Conservation (phyloP, 2,797 vertebrate species). For the Hippocampus kuda region DNA sequence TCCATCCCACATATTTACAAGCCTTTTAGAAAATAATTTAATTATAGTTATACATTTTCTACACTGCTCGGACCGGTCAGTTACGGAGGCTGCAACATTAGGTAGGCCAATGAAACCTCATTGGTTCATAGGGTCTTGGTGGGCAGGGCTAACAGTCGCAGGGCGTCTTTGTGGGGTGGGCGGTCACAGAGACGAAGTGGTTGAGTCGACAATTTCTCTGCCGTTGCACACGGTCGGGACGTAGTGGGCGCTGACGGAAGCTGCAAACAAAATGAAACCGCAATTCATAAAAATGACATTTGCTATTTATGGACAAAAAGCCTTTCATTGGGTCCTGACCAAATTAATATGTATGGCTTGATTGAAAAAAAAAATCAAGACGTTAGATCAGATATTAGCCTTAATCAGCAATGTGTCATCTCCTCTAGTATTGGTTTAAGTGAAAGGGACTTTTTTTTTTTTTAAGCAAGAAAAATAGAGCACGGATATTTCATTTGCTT, state of each 20-base stretch:
- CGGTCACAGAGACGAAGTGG: conserved; percentile 96
- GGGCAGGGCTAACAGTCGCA: conserved; percentile 80
- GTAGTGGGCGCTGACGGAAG: conserved; percentile 81
- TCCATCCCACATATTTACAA: conserved; percentile 81
- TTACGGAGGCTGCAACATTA: conserved; percentile 14
- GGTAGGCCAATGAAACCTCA: neutral
- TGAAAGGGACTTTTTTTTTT: too few relatives aligned
- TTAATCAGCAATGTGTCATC: too few relatives aligned
- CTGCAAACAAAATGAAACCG: conserved; percentile 57
- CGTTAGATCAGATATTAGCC: too few relatives aligned
- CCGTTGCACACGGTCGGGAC: conserved; percentile 94
- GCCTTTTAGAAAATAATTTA: conserved; percentile 98
- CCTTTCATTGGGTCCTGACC: too few relatives aligned
- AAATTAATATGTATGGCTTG: too few relatives aligned
- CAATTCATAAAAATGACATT: conserved; percentile 7
- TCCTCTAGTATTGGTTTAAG: too few relatives aligned
- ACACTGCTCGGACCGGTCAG: conserved; percentile 75
- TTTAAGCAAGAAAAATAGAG: too few relatives aligned
- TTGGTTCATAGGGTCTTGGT: neutral
- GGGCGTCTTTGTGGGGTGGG: conserved; percentile 56
- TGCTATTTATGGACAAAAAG: too few relatives aligned
- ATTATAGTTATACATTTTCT: conserved; percentile 87
- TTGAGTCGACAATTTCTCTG: conserved; percentile 95
- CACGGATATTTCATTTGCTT: too few relatives aligned
- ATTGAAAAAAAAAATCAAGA: too few relatives aligned